Conservation (phyloP, 1,140 invertebrate genomes). For the Acromyrmex charruanus region DNA sequence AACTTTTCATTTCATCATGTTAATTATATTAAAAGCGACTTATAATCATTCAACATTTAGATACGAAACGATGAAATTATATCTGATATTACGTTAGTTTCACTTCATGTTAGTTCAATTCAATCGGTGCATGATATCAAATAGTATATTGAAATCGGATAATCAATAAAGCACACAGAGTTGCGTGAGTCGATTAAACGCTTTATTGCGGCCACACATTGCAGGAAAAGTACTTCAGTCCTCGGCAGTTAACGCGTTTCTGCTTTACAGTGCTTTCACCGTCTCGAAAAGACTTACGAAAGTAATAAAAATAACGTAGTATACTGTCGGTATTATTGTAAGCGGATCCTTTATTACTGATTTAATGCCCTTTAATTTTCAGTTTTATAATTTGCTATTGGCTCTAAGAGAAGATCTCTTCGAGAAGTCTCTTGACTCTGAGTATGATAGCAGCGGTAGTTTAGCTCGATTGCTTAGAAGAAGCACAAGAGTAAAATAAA, state of each 20-base stretch:
- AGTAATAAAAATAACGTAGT: slow-evolving; percentile 48
- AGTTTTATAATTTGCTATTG: slow-evolving; percentile 36
- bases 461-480: neutral
- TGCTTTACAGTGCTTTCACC: slow-evolving; percentile 5
- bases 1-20: neutral
- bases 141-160: slow-evolving; percentile 52
- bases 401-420: neutral
- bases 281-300: slow-evolving; percentile 1
- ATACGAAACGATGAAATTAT: neutral
- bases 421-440: slow-evolving; percentile 1
- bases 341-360: neutral
- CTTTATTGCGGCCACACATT: slow-evolving; percentile 42
- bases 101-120: slow-evolving; percentile 8
- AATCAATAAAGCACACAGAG: slow-evolving; percentile 51
- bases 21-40: neutral
- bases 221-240: neutral
- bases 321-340: neutral
- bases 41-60: neutral
- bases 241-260: slow-evolving; percentile 7
- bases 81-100: slow-evolving; percentile 1
- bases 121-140: neutral
- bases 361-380: slow-evolving; percentile 39
- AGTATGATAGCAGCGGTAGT: neutral
- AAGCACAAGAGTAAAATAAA: slow-evolving; percentile 17
- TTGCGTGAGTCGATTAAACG: slow-evolving; percentile 43